Evolutionary conservation across 2,113 vertebrate species (phyloP).

Genomic region (Cottus gobio): DNA sequence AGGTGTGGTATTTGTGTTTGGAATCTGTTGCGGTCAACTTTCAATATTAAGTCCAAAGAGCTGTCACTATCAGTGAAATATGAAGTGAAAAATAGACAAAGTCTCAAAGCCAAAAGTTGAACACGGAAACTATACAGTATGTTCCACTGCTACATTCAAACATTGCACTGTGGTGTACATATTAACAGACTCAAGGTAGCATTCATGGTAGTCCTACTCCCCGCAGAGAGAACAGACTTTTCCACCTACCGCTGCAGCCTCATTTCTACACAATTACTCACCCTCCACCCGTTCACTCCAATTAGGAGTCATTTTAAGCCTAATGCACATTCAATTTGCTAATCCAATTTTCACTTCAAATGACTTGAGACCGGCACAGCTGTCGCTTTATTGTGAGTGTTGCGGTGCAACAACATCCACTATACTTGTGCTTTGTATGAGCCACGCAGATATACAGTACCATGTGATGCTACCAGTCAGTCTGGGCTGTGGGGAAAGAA

Average conservation of each 20-base stretch:
- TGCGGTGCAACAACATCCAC: conserved; percentile 24
- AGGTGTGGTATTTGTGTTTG: too few species aligned
- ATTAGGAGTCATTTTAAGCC: conserved; percentile 69
- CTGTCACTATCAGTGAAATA: too few species aligned
- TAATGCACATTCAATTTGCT: conserved; percentile 70
- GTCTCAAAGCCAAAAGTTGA: not conserved
- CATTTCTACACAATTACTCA: conserved; percentile 53
- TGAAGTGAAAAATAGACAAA: not conserved
- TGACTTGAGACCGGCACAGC: conserved; percentile 67
- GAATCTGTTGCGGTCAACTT: too few species aligned
- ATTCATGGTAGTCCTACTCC: conserved; percentile 7
- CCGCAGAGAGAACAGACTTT: conserved; percentile 47
- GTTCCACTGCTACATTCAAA: not conserved
- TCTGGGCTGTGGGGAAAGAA: not conserved
- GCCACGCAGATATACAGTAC: not conserved
- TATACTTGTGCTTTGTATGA: conserved; percentile 7
- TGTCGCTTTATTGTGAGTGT: conserved; percentile 48
- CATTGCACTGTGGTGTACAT: not conserved
- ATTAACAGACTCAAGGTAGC: conserved; percentile 17
- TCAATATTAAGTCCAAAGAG: too few species aligned
- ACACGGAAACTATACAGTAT: not conserved
- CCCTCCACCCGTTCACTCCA: conserved; percentile 52
- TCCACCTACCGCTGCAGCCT: conserved; percentile 27
- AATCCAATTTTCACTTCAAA: conserved; percentile 73
- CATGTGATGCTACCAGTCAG: not conserved